Evolutionary conservation across 2,113 vertebrate species (phyloP), one percentile per base, ranked within the genome.

Genomic region (Archocentrus centrarchus): DNA sequence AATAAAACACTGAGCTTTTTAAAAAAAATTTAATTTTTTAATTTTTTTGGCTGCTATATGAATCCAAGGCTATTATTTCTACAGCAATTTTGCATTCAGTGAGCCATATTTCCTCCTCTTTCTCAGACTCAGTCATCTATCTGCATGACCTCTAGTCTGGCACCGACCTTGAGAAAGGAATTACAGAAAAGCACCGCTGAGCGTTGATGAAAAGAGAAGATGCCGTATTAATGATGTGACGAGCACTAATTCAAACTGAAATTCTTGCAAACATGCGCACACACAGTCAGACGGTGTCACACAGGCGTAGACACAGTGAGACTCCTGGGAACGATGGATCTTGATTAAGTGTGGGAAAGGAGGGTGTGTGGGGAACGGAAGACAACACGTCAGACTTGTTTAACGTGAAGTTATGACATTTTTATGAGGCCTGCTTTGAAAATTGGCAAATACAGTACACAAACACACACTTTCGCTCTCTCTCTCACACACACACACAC

Each of bases 331-430:
- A 59, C 77, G 75, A 92, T 93, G 87, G 86, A 91, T 92, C 92
- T 94, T 95, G 92, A 95, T 94, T 93, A 93, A 93, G 60, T 82
- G 81, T 59, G 62, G 35, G 81, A 83, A 86, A 61, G 80, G 41
- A 35, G 83, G 59, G 85, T 55, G 81, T 6, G 41, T 35, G 59
- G 77, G 53, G 82, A n/a, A 59, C 6, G 30, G 86, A 79, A 79
- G 91, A 87, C 24, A 81, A 66, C 86, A 77, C 44, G 88, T 93
- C 91, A 91, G 85, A 91, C 84, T 88, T 63, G 35, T 92, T 94
- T 92, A 93, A 87, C 11, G 84, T 89, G 55, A 92, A 92, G 88
- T 93, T 92, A 88, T 93, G 91, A 89, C 92, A 93, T 79, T 92
- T 93, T 94, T 90, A 94, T 92, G 90, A 93, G 81, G 70, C 77